Percentiles rank a stretch among this genome's conserved stretches.
Conservation (phyloP, 30 jellyfish, hydroid and myxozoan genomes). For the Hydractinia echinata region DNA sequence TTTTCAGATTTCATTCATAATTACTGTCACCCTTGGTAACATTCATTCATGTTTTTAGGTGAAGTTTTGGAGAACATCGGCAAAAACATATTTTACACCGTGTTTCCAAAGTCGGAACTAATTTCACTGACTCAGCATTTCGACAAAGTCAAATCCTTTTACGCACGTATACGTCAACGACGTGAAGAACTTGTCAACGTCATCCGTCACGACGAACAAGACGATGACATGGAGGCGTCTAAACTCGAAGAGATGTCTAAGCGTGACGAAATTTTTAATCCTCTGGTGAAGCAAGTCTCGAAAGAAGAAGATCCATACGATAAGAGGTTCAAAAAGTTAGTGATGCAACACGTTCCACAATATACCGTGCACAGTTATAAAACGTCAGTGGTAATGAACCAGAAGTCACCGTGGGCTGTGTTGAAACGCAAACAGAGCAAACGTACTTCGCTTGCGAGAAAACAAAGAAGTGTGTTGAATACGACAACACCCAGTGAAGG, state of each 20-base stretch:
- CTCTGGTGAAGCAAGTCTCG: neutral
- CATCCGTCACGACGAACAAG: neutral
- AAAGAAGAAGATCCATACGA: slow-evolving; percentile 22
- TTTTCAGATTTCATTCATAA: neutral
- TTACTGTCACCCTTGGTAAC: too few relatives aligned
- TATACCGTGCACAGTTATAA: slow-evolving; percentile 31
- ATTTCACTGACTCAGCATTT: slow-evolving; percentile 14
- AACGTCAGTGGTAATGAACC: slow-evolving; percentile 10
- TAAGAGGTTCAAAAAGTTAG: slow-evolving; percentile 15
- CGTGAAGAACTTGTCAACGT: slow-evolving; percentile 16
- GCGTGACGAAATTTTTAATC: slow-evolving; percentile 7
- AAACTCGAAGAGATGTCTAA: slow-evolving; percentile 11
- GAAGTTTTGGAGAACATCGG: slow-evolving; percentile 20
- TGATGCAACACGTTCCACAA: slow-evolving; percentile 29
- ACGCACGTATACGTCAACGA: slow-evolving; percentile 27
- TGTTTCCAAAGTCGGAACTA: slow-evolving; percentile 15
- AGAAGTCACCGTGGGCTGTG: slow-evolving; percentile 40
- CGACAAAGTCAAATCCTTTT: slow-evolving; percentile 18
- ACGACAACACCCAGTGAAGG: neutral
- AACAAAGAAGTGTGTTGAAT: slow-evolving; percentile 5
- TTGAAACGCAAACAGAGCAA: neutral
- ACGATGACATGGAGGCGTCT: neutral
- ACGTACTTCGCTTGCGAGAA: neutral
- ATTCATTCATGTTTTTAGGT: neutral
- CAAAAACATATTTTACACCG: neutral